A percentile compares a stretch with the other conserved stretches of the same genome.
Evolutionary conservation across 2,113 vertebrate genomes (phyloP).

Genomic region (Saccopteryx bilineata): DNA sequence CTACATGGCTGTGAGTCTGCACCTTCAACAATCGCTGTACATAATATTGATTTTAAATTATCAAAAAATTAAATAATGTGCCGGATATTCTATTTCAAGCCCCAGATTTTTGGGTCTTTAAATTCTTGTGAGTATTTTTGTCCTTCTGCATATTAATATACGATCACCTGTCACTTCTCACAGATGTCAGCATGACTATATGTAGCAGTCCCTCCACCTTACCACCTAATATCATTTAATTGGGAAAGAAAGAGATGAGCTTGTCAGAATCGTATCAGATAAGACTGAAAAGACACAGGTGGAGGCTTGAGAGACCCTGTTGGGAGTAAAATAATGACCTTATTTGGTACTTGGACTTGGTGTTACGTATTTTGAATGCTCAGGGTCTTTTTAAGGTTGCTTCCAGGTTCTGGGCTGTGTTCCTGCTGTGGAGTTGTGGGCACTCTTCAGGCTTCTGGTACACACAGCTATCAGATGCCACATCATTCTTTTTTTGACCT

Average conservation of each 20-base stretch:
- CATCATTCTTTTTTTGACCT: not conserved
- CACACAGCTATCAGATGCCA: not conserved
- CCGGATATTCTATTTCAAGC: not conserved
- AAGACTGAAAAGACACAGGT: slow-evolving; percentile 26
- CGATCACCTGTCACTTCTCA: slow-evolving; percentile 23
- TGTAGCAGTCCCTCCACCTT: not conserved
- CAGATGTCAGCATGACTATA: not conserved
- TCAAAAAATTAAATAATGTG: not conserved
- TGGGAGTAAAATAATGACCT: slow-evolving; percentile 43
- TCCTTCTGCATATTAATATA: not conserved
- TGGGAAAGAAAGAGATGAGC: not conserved
- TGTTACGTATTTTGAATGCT: slow-evolving; percentile 27
- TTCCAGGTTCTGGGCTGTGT: slow-evolving; percentile 32
- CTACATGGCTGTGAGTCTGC: not conserved
- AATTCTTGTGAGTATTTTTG: slow-evolving; percentile 6
- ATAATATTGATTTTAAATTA: not conserved
- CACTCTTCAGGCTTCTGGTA: not conserved
- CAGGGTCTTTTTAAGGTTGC: slow-evolving; percentile 21
- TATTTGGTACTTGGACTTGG: not conserved
- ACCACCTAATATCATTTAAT: not conserved
- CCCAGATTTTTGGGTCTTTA: not conserved
- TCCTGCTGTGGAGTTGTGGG: not conserved
- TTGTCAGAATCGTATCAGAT: slow-evolving; percentile 22
- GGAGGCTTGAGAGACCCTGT: not conserved
- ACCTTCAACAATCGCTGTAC: not conserved